These are phyloP conservation scores for Habrosyne pyritoides DNA, from an alignment of 2,888 invertebrate species.

Conservation along the genomic window DNA sequence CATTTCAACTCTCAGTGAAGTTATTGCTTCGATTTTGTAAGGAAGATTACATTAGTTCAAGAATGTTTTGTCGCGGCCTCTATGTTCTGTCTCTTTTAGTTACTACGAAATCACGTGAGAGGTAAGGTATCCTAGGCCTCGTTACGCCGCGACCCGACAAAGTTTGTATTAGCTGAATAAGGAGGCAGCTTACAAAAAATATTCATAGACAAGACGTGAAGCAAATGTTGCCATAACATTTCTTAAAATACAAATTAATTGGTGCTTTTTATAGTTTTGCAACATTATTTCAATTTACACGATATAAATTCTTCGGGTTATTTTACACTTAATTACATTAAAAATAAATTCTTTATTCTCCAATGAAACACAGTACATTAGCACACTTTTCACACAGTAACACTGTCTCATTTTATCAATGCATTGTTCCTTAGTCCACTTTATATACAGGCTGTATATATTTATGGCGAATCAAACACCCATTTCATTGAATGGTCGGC, in stretches of 20 bases:
- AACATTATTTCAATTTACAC: not conserved
- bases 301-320: not conserved
- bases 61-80: too few relatives aligned
- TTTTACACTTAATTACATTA: not conserved
- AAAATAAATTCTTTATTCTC: not conserved
- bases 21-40: too few relatives aligned
- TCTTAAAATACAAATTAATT: not conserved
- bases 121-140: too few relatives aligned
- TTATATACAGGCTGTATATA: not conserved
- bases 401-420: slow-evolving; percentile 3
- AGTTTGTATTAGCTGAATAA: too few relatives aligned
- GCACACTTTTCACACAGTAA: slow-evolving; percentile 3
- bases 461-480: slow-evolving; percentile 52
- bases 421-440: slow-evolving; percentile 9
- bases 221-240: too few relatives aligned
- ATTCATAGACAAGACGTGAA: too few relatives aligned
- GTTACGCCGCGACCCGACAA: too few relatives aligned
- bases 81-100: too few relatives aligned
- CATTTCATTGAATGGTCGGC: slow-evolving; percentile 71
- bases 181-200: not conserved
- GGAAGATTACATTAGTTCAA: too few relatives aligned
- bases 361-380: not conserved
- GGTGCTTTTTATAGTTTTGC: not conserved
- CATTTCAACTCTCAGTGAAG: not conserved
- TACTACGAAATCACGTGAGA: too few relatives aligned